Base-by-base conservation (phyloP, 2,797 vertebrate genomes). In the Malurus leucopterus region DNA sequence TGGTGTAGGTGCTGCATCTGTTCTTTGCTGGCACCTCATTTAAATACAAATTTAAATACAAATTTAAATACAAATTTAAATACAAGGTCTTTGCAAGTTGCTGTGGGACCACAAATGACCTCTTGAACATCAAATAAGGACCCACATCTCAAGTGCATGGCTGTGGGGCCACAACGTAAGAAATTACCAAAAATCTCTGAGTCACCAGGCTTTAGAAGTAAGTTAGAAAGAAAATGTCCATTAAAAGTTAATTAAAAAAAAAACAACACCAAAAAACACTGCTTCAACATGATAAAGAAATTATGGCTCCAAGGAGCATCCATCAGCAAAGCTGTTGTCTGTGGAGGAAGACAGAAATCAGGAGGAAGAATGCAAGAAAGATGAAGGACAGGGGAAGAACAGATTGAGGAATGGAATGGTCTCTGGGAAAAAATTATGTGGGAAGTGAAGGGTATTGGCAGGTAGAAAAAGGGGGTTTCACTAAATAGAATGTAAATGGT, bases 1-100 rank as follows among this genome's bases (percentile, higher is more conserved):
- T 17, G 22, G 2, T 57, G 30, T n/a, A 2, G 2, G 0, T 23
- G 8, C 30, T 46, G 21, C 22, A 44, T 11, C 20, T 62, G 8
- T 6, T 78, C 18, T 82, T 88, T 58, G 36, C 51, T 89, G 58
- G 13, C 22, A 65, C 6, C 13, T 72, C 55, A 41, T 51, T 65
- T 55, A 80, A 72, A 46, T 5, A 49, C 19, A 59, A 61, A 79
- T 51, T 65, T 55, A 80, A 72, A 46, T 6, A 49, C 19, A 59
- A 61, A 79, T 51, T 65, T 55, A 79, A 72, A 44, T 6, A 49
- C 19, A 59, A 59, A 79, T 51, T 65, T 55, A 80, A 72, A 41
- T 6, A 49, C 19, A 59, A 61, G 76, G 16, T 34, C 15, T 81
- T 84, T 75, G 6, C n/a, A 34, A 34, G 11, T 18, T 71, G 59